A percentile compares a stretch with the other conserved stretches of the same genome.
Conservation (phyloP, 2,113 vertebrate species). For the Corvus hawaiiensis region DNA sequence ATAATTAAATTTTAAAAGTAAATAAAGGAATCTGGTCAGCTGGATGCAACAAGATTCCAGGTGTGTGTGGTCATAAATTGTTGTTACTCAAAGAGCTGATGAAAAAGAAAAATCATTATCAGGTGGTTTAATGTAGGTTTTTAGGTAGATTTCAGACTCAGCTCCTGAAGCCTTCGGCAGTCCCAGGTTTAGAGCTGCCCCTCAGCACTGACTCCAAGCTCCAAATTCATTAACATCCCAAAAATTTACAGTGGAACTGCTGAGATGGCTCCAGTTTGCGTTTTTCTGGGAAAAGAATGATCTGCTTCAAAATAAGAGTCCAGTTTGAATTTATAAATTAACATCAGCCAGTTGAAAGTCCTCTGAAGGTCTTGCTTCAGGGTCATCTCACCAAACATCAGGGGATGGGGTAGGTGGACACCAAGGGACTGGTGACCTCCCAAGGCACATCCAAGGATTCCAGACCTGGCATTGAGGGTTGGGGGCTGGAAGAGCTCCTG, state of each 20-base stretch:
- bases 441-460: neutral
- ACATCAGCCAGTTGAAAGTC: neutral
- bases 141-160: neutral
- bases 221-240: neutral
- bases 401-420: neutral
- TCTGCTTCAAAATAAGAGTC: neutral
- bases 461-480: neutral
- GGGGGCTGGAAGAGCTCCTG: neutral
- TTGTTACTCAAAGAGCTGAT: neutral
- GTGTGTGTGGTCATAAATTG: accelerated
- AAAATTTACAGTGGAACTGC: neutral
- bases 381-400: neutral
- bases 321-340: neutral
- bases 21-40: neutral
- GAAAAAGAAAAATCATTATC: neutral
- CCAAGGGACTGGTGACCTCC: neutral
- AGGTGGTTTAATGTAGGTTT: neutral
- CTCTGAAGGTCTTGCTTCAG: neutral
- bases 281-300: neutral
- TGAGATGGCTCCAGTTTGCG: neutral
- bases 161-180: neutral
- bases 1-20: neutral
- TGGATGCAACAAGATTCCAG: neutral
- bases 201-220: neutral
- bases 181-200: neutral